Evolutionary conservation across 1,140 invertebrate species (phyloP), one percentile per base, ranked within the genome.

Genomic region (Capitella teleta): DNA sequence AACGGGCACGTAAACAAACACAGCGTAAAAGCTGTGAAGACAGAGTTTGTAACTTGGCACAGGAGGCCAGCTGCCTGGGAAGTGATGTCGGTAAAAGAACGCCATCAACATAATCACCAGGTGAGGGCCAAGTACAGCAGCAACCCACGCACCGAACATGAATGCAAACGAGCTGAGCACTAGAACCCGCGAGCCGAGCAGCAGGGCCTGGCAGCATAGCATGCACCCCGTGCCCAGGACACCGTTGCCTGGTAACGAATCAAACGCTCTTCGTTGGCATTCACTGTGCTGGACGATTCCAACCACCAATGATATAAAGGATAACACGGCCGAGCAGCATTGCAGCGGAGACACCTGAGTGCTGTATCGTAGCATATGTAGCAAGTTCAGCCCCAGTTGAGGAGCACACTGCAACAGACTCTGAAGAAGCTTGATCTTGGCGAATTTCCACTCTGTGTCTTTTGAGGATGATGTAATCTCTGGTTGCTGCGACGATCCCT

Each of bases 371-470:
- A 47, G 45, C 28, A 47, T 47, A 24, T 47, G 32, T 2, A 47
- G 14, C 5, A 47, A 32, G 18, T 47, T 47, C 28, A 28, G 8
- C 10, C n/a, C 28, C 19, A 47, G 28, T 32, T 32, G 26, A 12
- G 45, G 45, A 6, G 28, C 45, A 5, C 26, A 47, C 19, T 47
- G 28, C 10, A 47, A 28, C 16, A 47, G 16, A 18, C 45, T 47
- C 16, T 36, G 45, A 12, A 34, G 19, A 16, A 47, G 45, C 28
- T 47, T 36, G 16, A 47, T 26, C 32, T 47, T 47, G 28, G 32
- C 32, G 8, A 32, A 28, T 8, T 19, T 32, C 45, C 45, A 47
- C 19, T 47, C 45, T 2, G 32, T 47, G 16, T 28, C 28, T 8
- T 41, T 41, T 12, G 6, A 8, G 38, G 6, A 21, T 8, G 38